Conservation (phyloP, 2,888 invertebrate species). For the Thalpophila matura region DNA sequence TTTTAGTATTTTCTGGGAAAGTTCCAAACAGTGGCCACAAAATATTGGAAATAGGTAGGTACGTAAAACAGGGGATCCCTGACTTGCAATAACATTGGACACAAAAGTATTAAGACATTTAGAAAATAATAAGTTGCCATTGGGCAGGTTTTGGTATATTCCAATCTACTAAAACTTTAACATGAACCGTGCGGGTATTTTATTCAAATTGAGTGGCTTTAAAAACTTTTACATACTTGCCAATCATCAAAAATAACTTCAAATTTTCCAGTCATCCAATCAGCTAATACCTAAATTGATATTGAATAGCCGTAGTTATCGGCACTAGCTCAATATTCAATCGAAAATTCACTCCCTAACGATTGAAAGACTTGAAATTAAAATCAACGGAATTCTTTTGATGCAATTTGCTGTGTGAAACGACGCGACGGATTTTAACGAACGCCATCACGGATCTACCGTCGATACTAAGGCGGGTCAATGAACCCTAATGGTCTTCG, state of each 20-base stretch:
- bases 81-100: background rate
- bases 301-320: slow-evolving; percentile 51
- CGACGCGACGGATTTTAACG: slow-evolving; percentile 65
- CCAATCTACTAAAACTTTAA: background rate
- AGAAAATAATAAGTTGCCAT: background rate
- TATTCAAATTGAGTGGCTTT: background rate
- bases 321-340: slow-evolving; percentile 36
- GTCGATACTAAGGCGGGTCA: slow-evolving; percentile 36
- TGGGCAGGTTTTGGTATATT: background rate
- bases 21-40: background rate
- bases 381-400: slow-evolving; percentile 59
- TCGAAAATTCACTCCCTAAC: slow-evolving; percentile 51
- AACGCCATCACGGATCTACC: slow-evolving; percentile 46
- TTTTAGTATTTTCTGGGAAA: background rate
- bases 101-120: too few species aligned
- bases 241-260: background rate
- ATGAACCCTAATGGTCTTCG: slow-evolving; percentile 45
- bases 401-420: slow-evolving; percentile 64
- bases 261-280: slow-evolving; percentile 1
- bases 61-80: too few species aligned
- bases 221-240: background rate
- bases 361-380: slow-evolving; percentile 49
- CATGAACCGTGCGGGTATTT: too few species aligned
- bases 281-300: slow-evolving; percentile 36
- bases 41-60: too few species aligned